Percentiles rank a stretch among this genome's conserved stretches.
phyloP scores from a whole-genome alignment of 2,888 invertebrate genomes.

The Morinoia aosen region DNA sequence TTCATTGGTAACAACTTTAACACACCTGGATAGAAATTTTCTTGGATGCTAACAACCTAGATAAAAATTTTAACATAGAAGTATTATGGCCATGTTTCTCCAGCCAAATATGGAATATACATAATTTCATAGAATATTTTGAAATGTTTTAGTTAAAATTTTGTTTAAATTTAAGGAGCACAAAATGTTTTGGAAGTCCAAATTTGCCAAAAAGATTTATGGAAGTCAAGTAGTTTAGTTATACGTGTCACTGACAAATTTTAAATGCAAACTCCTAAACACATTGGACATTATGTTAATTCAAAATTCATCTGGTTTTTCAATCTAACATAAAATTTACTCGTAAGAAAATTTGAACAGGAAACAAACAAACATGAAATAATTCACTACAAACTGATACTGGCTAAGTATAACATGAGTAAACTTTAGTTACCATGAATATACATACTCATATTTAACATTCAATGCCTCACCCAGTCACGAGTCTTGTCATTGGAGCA shows the following conservation, averaged over 20 bases:
- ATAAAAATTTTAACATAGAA: background rate
- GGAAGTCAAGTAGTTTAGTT: background rate
- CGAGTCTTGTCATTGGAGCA: constrained; percentile 16
- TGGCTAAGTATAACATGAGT: background rate
- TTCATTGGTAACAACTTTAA: background rate
- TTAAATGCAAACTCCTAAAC: background rate
- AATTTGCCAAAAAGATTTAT: too few relatives aligned
- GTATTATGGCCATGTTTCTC: background rate
- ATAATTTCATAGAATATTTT: background rate
- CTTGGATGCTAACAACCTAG: background rate
- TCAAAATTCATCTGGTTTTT: background rate
- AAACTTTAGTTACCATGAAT: background rate
- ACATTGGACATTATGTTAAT: background rate
- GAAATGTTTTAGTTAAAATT: background rate
- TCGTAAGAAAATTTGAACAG: background rate
- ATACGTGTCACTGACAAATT: background rate
- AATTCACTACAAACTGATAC: background rate
- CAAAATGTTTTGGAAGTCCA: background rate
- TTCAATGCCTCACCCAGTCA: constrained; percentile 2
- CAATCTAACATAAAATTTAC: background rate
- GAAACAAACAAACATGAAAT: background rate
- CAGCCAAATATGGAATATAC: background rate
- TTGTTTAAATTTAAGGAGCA: background rate
- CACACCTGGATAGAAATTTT: background rate
- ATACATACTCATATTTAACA: background rate